Conservation (phyloP, 2,888 invertebrate genomes). For the Tinea semifulvella region DNA sequence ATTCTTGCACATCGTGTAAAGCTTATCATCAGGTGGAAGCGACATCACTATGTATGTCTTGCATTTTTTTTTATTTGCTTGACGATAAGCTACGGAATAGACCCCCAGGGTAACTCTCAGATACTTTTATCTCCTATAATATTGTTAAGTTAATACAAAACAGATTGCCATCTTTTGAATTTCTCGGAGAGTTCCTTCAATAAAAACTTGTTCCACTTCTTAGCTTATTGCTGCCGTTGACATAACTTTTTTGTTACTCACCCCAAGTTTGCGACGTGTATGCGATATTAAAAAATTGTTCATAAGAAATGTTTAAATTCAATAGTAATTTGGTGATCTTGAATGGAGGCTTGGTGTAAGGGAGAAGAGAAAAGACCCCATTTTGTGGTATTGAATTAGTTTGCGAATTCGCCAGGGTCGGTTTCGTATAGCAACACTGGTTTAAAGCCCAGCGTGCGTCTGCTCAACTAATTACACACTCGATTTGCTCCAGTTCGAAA, state of each 20-base stretch:
- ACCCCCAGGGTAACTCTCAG: too few species aligned
- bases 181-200: neutral
- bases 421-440: slow-evolving; percentile 34
- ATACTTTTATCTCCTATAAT: slow-evolving; percentile 2
- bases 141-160: slow-evolving; percentile 1
- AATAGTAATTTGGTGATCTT: slow-evolving; percentile 52
- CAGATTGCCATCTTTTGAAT: slow-evolving; percentile 2
- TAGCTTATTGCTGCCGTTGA: slow-evolving; percentile 4
- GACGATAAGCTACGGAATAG: too few species aligned
- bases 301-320: slow-evolving; percentile 59
- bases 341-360: slow-evolving; percentile 54
- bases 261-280: slow-evolving; percentile 47
- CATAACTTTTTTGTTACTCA: slow-evolving; percentile 16
- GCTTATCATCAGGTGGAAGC: too few species aligned
- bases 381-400: slow-evolving; percentile 62
- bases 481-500: slow-evolving; percentile 10
- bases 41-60: too few species aligned
- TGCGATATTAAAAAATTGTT: slow-evolving; percentile 54
- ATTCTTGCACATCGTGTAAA: too few species aligned
- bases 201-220: slow-evolving; percentile 6
- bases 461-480: slow-evolving; percentile 20
- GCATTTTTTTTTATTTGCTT: too few species aligned
- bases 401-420: slow-evolving; percentile 54
- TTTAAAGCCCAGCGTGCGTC: slow-evolving; percentile 46
- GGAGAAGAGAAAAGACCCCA: slow-evolving; percentile 47